Conservation (phyloP, 2,113 vertebrate genomes). For the Lepidothrix coronata region DNA sequence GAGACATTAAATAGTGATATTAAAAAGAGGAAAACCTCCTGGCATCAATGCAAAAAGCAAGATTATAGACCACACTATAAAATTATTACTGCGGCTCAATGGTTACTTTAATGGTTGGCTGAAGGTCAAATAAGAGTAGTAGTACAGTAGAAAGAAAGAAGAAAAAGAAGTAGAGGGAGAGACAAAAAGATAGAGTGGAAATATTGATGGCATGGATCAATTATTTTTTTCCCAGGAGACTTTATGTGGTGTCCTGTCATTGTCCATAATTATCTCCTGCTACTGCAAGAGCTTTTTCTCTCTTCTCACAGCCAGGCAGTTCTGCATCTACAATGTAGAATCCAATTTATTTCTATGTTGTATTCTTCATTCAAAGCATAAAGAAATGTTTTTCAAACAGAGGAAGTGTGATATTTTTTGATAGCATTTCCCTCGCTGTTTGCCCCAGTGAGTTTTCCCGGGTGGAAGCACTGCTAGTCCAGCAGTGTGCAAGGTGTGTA, state of each 20-base stretch:
- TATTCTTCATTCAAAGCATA: neutral
- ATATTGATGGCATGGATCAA: neutral
- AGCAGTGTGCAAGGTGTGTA: neutral
- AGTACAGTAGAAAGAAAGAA: neutral
- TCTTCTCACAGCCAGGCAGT: neutral
- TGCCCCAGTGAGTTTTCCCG: neutral
- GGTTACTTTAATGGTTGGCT: constrained; percentile 1
- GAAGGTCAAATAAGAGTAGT: constrained; percentile 41
- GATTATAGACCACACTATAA: neutral
- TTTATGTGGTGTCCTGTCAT: neutral
- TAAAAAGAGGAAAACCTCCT: neutral
- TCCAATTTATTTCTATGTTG: neutral
- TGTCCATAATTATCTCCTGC: neutral
- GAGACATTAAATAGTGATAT: neutral
- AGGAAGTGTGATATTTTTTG: neutral
- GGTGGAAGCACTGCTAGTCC: neutral
- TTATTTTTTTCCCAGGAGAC: neutral
- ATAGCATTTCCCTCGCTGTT: neutral
- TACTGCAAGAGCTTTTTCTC: neutral
- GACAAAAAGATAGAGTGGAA: neutral
- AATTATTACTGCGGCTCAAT: neutral
- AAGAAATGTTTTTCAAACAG: neutral
- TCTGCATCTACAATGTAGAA: neutral
- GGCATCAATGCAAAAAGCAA: neutral
- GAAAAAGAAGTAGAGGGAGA: neutral